Evolutionary conservation across 2,113 vertebrate genomes (phyloP), one percentile per base, ranked within the genome.

Genomic region (Gymnocephalus cernua): DNA sequence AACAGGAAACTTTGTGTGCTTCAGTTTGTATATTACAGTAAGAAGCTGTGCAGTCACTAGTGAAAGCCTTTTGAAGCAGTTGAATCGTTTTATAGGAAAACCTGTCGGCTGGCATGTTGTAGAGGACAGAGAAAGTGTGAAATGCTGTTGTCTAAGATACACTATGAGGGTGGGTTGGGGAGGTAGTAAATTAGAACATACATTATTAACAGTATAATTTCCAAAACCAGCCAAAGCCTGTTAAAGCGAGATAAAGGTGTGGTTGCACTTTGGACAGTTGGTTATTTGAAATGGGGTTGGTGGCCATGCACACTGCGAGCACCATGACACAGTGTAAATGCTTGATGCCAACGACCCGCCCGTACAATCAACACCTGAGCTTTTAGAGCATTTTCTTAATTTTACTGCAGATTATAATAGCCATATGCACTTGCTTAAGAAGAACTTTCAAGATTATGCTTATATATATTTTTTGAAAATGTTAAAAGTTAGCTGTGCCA

Each of bases 401-500:
- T 92, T 92, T 86, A 89, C 87, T 88, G 91, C 90, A 93, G 92
- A 94, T 91, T 94, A 91, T 92, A 88, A 92, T 91, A 93, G 93
- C 92, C 92, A 94, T 94, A 93, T 93, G 90, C 92, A 94, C 93
- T 93, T 94, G 90, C 90, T 92, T 92, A 86, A 91, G 86, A 91
- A 92, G 85, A 88, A 85, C 79, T 87, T 87, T 91, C 89, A 87
- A 92, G 89, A 92, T 89, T 90, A 93, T 92, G 93, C 91, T 90
- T 91, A 91, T 90, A 94, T 93, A 93, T 94, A 90, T 94, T 80
- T 91, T 92, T 92, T 89, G 70, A 89, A 93, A 90, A 89, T 79
- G 73, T 86, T 80, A 44, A 61, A 62, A 76, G 91, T 74, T 87
- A 68, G 84, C 85, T 87, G 85, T 93, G 88, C 88, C 87, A 92